Evolutionary conservation across 2,888 invertebrate species (phyloP), one percentile per base, ranked within the genome.

Genomic region (Bruchidius siliquastri): DNA sequence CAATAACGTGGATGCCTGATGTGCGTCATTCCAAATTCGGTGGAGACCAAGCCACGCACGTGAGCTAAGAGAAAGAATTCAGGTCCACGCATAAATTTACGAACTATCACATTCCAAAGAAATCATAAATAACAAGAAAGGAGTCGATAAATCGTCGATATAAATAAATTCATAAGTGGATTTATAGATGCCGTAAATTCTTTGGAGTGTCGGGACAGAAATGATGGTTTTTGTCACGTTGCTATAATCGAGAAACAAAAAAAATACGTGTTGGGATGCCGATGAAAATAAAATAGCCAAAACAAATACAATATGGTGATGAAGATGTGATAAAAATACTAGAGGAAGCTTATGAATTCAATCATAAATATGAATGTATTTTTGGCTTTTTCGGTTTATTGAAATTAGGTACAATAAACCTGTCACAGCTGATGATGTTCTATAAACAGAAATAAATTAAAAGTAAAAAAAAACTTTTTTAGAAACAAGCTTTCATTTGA

Each of bases 221-320:
- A 49, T 49, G 49, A 49, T 13, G 49, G 49, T 49, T 49, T 49
- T 49, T 49, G 49, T 49, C 49, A 49, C 49, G 6, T 49, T 13
- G 49, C 49, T 49, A 49, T 49, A 49, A 49, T 3, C 49, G 18
- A 13, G 18, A 13, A 49, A 49, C 49, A 49, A 49, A 74, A 77
- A 77, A 77, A 75, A 75, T 75, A 76, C 69, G 72, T 74, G 75
- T 72, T 72, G 74, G 72, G 75, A 77, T 77, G 74, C 76, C 77
- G 73, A 76, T 77, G 77, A 75, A 77, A 77, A 73, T 74, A 75
- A 73, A 76, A 77, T 77, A 77, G 76, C 77, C 77, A 77, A 77
- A 77, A 77, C 77, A 77, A 77, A 77, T 76, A 77, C 71, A 49
- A 49, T 49, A 49, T 49, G 49, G 49, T 49, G 49, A 13, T 49